Evolutionary conservation across 2,888 invertebrate genomes (phyloP), one percentile per base, ranked within the genome.

Genomic region (Perithous albicinctus): DNA sequence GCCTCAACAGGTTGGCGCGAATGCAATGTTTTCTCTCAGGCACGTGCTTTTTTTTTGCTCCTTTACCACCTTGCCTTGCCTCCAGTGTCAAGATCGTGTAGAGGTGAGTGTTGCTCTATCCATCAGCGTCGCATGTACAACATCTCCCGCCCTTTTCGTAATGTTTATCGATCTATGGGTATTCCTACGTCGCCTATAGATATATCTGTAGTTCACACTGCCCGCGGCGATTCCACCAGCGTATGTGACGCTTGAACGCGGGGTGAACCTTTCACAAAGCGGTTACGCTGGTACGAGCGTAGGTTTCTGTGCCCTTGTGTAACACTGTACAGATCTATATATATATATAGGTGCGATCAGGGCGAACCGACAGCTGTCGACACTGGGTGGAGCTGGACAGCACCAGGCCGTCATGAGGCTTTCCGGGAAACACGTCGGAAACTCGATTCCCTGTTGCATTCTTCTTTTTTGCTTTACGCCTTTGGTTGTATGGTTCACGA

Each of bases 1-100:
- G 78, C 85, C 84, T 88, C 88, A 89, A 89, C 89, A 89, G 89
- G 88, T 89, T 88, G 88, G 80, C 78, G 86, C 73, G 85, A 87
- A 87, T 85, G 80, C 82, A 84, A 87, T 87, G n/a, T 88, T 48
- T 87, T 87, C 84, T 83, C 86, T 86, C 85, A 86, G 85, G 84
- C 85, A 10, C 12, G 38, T 20, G 6, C 7, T 38, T n/a, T 48
- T 46, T 41, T 41, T 43, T 29, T 54, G 8, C n/a, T 54, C 18
- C 6, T n/a, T 26, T 26, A 8, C 29, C 15, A 56, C 56, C 56
- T 32, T 51, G 23, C 51, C 23, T 20, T 10, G 20, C 23, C n/a
- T 51, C 23, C 51, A 10, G 23, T 51, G 23, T 20, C 51, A 20
- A 12, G 51, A 8, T 51, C 10, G 10, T 51, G 51, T 23, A 23